Evolutionary conservation across 2,797 vertebrate species (phyloP), one percentile per base, ranked within the genome.

Genomic region (Paguma larvata): DNA sequence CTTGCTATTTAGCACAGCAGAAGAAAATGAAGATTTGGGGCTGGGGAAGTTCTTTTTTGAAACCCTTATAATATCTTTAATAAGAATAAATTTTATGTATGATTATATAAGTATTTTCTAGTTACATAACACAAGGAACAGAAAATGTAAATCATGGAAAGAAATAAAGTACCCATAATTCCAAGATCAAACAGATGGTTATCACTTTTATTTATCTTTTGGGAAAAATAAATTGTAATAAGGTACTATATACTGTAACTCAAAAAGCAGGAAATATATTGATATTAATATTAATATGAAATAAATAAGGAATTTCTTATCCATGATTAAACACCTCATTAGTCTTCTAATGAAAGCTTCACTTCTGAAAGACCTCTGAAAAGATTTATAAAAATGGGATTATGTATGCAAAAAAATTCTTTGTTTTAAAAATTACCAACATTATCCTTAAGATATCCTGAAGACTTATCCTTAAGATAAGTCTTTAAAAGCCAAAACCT

Each of bases 91-190:
- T 75, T 65, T 38, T 38, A 25, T 51, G 27, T 67, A 32, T 86
- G 15, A 18, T 38, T 73, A 63, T 85, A n/a, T 78, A 53, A 79
- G 27, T 11, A 32, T 70, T 85, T 94, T 63, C 21, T 41, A 83
- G 51, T 87, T 46, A 91, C 13, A 48, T 38, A 79, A 89, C 44
- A 51, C 10, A 78, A 84, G 88, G 14, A 67, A 56, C 16, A 80
- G 30, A 92, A 96, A 80, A 88, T 79, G 6, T 59, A 38, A 92
- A 94, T 89, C 38, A 78, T 44, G 19, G 68, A 94, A 94, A 41
- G 46, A 82, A 72, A 87, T 48, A 38, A 89, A 79, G 48, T 89
- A 2, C 25, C 53, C 65, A 72, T 89, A 56, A 89, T 67, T 79
- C 13, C 23, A 68, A 56, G 15, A 89, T 16, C 32, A 96, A 48